A percentile compares a stretch with the other conserved stretches of the same genome.
phyloP scores from a whole-genome alignment of 2,113 vertebrate genomes.

The Poeciliopsis occidentalis region DNA sequence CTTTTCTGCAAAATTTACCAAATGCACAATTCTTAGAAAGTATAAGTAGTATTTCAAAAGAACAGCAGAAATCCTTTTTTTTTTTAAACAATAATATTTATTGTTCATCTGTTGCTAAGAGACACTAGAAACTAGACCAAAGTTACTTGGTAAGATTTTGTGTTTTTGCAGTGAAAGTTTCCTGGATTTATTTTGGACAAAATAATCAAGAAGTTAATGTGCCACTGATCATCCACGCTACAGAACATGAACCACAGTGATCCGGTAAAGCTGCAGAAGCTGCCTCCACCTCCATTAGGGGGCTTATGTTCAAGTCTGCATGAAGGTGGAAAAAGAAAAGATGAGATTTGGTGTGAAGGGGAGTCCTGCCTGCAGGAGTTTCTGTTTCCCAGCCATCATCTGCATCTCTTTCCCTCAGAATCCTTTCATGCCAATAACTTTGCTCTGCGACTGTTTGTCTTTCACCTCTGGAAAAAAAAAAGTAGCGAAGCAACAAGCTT shows the following conservation, averaged over 20 bases:
- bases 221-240: constrained; percentile 22
- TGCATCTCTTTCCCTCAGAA: constrained; percentile 51
- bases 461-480: neutral
- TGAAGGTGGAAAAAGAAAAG: constrained; percentile 59
- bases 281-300: constrained; percentile 51
- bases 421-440: constrained; percentile 56
- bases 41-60: too few relatives aligned
- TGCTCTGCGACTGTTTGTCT: constrained; percentile 12
- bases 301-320: constrained; percentile 52
- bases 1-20: too few relatives aligned
- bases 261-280: constrained; percentile 43
- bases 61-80: too few relatives aligned
- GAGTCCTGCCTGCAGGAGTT: constrained; percentile 30
- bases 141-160: too few relatives aligned
- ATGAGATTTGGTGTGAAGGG: constrained; percentile 34
- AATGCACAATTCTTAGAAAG: too few relatives aligned
- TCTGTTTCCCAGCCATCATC: constrained; percentile 41
- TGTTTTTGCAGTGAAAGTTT: too few relatives aligned
- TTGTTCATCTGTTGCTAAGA: too few relatives aligned
- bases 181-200: neutral
- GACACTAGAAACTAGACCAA: too few relatives aligned
- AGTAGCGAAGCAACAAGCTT: neutral
- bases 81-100: too few relatives aligned
- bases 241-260: constrained; percentile 32
- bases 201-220: constrained; percentile 15